A percentile compares a stretch with the other conserved stretches of the same genome.
Evolutionary conservation across 2,797 vertebrate species (phyloP).

Genomic region (Sylvilagus floridanus): DNA sequence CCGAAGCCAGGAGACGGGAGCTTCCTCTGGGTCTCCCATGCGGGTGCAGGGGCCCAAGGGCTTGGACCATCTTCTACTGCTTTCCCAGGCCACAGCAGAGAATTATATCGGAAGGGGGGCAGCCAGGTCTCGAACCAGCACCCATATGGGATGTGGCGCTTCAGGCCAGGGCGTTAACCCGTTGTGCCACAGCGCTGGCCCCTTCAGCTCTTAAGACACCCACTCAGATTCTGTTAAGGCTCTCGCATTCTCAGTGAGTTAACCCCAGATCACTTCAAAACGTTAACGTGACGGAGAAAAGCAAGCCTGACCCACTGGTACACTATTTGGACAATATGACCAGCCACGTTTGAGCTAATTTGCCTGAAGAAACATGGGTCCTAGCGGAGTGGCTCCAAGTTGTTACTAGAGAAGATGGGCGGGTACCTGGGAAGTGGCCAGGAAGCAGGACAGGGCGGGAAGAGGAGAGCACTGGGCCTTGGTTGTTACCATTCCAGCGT

Average conservation of each 20-base stretch:
- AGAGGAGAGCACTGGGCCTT: background rate
- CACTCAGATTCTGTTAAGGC: background rate
- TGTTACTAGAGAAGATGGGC: background rate
- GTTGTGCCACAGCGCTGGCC: no score
- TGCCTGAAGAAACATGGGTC: background rate
- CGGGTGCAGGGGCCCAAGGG: no score
- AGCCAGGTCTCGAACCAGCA: no score
- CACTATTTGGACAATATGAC: background rate
- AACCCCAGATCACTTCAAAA: background rate
- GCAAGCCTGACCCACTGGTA: background rate
- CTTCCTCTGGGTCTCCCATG: no score
- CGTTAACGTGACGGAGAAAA: background rate
- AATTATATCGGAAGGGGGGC: no score
- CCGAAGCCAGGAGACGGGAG: no score
- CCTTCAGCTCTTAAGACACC: no score
- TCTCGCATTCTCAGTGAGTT: background rate
- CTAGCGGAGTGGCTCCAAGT: background rate
- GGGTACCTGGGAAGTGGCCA: background rate
- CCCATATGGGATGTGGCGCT: no score
- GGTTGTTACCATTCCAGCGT: background rate
- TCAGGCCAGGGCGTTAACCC: no score
- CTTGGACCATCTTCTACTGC: no score
- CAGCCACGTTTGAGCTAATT: background rate
- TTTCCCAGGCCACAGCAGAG: no score
- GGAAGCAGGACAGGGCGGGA: background rate